Base-by-base conservation (phyloP, 2,113 vertebrate genomes). In the Rhinoderma darwinii region DNA sequence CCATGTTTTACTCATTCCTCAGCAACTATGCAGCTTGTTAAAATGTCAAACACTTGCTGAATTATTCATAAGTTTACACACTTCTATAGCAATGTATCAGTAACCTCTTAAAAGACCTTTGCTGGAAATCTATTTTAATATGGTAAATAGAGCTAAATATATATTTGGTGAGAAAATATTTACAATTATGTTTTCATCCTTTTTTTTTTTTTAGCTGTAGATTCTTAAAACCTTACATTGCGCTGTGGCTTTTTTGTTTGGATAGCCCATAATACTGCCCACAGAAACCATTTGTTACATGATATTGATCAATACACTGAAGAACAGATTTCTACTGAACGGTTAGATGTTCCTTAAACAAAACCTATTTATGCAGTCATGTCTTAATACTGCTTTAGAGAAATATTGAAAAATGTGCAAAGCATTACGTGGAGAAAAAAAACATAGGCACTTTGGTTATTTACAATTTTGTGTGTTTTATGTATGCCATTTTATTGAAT, bases 1-100 rank as follows among this genome's bases (percentile, higher is more conserved):
- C 98, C 84, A 99, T 99, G 97, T 99, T 99, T 94, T 99, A 97
- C 88, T 97, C 98, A 56, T 99, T 99, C 94, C 96, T 99, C 51
- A 99, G 98, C 94, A 99, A 95, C 94, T 99, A 99, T 0, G 97
- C 97, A 0, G 98, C 97, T 0, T 97, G 97, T 37, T 99, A 96
- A 93, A 6, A 0, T 56, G 14, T 75, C 15, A 44, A 37, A 68
- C 11, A 44, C 25, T 47, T 80, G 35, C 9, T 41, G 17, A 18
- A 39, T 4, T 59, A 59, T 79, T 10, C 3, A 20, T 56, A 37
- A 11, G 37, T 63, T 39, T 61, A 63, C 22, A 41, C 18, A n/a
- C 37, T 39, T 59, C 32, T 14, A 41, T 47, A 75, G 5, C 43
- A 30, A 47, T 14, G 20, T 79, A 59, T 25, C 7, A 5, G 20